Conservation (phyloP, 1,140 invertebrate species). For the Drosophila ogumai region DNA sequence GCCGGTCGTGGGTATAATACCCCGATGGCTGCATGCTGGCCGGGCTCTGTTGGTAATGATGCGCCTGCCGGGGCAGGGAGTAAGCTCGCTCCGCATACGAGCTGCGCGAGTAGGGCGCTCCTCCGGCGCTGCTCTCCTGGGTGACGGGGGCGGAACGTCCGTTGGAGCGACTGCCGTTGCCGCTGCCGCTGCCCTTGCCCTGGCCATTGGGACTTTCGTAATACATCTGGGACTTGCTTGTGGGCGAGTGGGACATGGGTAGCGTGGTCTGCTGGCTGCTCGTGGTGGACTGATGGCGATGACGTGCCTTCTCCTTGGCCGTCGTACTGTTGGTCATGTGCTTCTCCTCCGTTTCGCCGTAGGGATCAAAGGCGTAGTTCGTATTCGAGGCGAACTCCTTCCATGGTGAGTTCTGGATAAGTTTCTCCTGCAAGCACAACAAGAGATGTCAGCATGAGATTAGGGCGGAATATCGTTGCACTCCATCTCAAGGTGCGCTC, state of each 20-base stretch:
- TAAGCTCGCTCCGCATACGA: conserved; percentile 83
- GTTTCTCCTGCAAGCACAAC: conserved; percentile 89
- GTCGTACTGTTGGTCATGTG: conserved; percentile 85
- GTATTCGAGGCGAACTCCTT: conserved; percentile 94
- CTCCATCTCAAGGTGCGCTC: conserved; percentile 34
- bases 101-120: conserved; percentile 76
- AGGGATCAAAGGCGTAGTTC: conserved; percentile 94
- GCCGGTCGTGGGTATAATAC: conserved; percentile 85
- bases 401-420: conserved; percentile 93
- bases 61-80: conserved; percentile 78
- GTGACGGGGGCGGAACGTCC: conserved; percentile 57
- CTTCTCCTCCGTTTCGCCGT: conserved; percentile 91
- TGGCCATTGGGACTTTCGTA: conserved; percentile 72
- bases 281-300: conserved; percentile 60
- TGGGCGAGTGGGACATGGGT: conserved; percentile 85
- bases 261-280: conserved; percentile 82
- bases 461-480: background rate
- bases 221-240: conserved; percentile 81
- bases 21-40: conserved; percentile 83
- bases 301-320: conserved; percentile 72
- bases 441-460: conserved; percentile 20
- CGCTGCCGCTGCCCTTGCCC: conserved; percentile 47
- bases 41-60: conserved; percentile 73
- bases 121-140: conserved; percentile 69
- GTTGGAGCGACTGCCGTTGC: conserved; percentile 52